These are phyloP conservation scores for Cylindroiulus punctatus DNA, from an alignment of 2,888 invertebrate genomes.

Conservation along the genomic window DNA sequence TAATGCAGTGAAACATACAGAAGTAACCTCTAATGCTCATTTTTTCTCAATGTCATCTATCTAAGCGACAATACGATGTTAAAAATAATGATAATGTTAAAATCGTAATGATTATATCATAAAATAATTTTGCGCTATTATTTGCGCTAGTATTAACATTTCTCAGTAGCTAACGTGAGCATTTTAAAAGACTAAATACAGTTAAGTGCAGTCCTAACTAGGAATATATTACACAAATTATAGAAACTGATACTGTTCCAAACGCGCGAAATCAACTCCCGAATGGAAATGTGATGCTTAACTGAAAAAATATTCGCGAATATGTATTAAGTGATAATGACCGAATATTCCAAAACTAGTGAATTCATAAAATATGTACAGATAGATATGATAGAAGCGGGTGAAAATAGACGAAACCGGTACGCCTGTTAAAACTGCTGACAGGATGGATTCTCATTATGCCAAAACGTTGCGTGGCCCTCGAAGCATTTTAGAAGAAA, in stretches of 20 bases:
- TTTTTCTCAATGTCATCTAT: background rate
- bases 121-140: no score
- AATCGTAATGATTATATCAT: background rate
- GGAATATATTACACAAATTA: constrained; percentile 15
- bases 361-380: background rate
- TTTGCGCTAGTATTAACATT: background rate
- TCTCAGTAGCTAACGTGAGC: background rate
- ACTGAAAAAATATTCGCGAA: background rate
- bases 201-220: background rate
- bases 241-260: background rate
- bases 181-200: background rate
- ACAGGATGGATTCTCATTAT: background rate
- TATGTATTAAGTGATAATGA: constrained; percentile 15
- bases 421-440: background rate
- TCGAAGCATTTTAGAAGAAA: background rate
- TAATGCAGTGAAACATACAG: background rate
- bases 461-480: background rate
- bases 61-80: background rate
- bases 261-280: background rate
- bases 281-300: background rate
- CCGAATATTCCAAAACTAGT: background rate
- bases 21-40: background rate
- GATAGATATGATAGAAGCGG: background rate
- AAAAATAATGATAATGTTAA: background rate
- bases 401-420: background rate